phyloP scores from a whole-genome alignment of 2,888 invertebrate genomes.

The Ochlodes sylvanus region DNA sequence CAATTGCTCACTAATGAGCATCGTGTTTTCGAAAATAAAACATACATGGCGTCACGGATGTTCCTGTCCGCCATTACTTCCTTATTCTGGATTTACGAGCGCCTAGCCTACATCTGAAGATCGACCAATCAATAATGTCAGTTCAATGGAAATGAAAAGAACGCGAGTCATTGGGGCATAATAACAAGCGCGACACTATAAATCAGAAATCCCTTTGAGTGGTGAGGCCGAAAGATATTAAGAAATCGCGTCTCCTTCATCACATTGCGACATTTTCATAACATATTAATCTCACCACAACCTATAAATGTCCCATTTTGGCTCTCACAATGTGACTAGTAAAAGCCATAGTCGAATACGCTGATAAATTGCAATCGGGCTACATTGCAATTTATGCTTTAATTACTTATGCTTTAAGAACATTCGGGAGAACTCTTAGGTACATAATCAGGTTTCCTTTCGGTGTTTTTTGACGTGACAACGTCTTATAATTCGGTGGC shows the following conservation, averaged over 20 bases:
- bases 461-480: too few relatives aligned
- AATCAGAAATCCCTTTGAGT: constrained; percentile 50
- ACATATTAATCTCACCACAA: constrained; percentile 23
- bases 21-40: constrained; percentile 15
- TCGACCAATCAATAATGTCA: constrained; percentile 45
- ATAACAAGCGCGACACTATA: constrained; percentile 51
- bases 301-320: neutral
- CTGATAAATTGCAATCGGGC: too few relatives aligned
- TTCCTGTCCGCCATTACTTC: constrained; percentile 26
- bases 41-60: constrained; percentile 23
- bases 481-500: too few relatives aligned
- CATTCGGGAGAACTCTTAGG: too few relatives aligned
- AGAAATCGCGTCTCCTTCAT: constrained; percentile 42
- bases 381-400: too few relatives aligned
- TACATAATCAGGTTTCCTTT: too few relatives aligned
- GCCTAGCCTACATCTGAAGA: constrained; percentile 28
- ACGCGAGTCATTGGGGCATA: constrained; percentile 50
- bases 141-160: constrained; percentile 45
- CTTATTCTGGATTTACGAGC: constrained; percentile 33
- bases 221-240: constrained; percentile 42
- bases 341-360: too few relatives aligned
- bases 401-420: too few relatives aligned
- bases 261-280: constrained; percentile 35
- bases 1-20: neutral
- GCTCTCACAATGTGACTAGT: too few relatives aligned